Conservation (phyloP, 2,797 vertebrate genomes). For the Takifugu rubripes region DNA sequence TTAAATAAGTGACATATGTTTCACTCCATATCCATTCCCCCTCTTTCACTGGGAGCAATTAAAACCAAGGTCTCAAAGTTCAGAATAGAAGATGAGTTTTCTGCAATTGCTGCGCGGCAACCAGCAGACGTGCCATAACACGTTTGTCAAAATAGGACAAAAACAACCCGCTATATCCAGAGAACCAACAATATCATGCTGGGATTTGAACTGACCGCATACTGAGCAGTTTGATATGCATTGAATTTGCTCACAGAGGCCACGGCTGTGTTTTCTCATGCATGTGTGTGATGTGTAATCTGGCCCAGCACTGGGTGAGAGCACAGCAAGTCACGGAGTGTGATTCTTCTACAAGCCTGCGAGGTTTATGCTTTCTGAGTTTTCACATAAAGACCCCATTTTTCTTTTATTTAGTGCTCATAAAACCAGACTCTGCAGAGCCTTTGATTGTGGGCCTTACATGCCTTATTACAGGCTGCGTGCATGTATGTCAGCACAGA, state of each 20-base stretch:
- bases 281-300: constrained; percentile 31
- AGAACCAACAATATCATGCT: constrained; percentile 25
- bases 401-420: constrained; percentile 7
- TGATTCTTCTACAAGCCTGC: constrained; percentile 26
- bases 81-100: constrained; percentile 46
- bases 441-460: constrained; percentile 5
- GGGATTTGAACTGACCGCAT: constrained; percentile 5
- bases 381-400: not conserved
- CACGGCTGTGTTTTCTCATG: constrained; percentile 23
- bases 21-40: constrained; percentile 54
- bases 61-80: constrained; percentile 61
- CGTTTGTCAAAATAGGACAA: constrained; percentile 41
- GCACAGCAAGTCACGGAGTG: constrained; percentile 16
- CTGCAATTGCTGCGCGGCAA: constrained; percentile 35
- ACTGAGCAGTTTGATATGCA: constrained; percentile 17
- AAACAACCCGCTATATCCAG: constrained; percentile 1
- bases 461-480: not conserved
- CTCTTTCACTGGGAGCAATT: constrained; percentile 76
- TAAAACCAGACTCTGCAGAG: constrained; percentile 13
- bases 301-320: constrained; percentile 14
- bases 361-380: constrained; percentile 6
- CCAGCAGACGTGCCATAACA: constrained; percentile 32
- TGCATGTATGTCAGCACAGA: not conserved
- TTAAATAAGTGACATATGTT: constrained; percentile 51
- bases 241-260: constrained; percentile 14